phyloP scores from a whole-genome alignment of 2,113 vertebrate genomes.

The Alligator mississippiensis region DNA sequence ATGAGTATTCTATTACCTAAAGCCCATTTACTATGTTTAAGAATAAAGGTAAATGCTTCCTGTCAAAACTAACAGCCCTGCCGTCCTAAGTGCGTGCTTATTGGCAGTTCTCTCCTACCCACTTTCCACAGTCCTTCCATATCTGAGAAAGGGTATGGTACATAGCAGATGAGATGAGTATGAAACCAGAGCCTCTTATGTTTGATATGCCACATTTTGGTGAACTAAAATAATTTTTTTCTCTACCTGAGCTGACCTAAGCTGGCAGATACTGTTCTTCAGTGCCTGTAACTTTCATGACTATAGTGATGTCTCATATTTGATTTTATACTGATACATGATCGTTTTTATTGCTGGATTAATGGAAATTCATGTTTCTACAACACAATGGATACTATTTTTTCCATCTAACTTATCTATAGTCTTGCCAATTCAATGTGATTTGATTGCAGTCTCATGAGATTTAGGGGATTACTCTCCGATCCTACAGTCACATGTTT shows the following conservation, averaged over 20 bases:
- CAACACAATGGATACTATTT: background rate
- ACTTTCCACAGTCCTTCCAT: no score
- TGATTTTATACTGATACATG: background rate
- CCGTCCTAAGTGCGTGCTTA: background rate
- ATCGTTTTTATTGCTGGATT: background rate
- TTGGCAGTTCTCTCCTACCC: background rate
- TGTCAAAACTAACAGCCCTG: background rate
- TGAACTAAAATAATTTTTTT: background rate
- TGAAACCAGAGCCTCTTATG: background rate
- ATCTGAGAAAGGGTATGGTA: background rate
- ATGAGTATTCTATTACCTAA: background rate
- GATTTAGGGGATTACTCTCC: no score
- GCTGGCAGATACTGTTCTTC: background rate
- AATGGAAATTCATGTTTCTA: background rate
- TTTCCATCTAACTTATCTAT: background rate
- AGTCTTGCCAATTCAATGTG: background rate
- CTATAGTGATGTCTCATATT: background rate
- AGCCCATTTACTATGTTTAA: background rate
- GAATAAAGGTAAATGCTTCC: rapidly evolving
- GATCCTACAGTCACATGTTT: no score
- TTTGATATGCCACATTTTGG: background rate
- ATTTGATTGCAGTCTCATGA: background rate
- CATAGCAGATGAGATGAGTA: background rate
- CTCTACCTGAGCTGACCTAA: background rate
- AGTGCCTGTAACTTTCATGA: background rate